These are phyloP conservation scores for Salpingus planirostris DNA, from an alignment of 2,888 invertebrate species.

Conservation along the genomic window DNA sequence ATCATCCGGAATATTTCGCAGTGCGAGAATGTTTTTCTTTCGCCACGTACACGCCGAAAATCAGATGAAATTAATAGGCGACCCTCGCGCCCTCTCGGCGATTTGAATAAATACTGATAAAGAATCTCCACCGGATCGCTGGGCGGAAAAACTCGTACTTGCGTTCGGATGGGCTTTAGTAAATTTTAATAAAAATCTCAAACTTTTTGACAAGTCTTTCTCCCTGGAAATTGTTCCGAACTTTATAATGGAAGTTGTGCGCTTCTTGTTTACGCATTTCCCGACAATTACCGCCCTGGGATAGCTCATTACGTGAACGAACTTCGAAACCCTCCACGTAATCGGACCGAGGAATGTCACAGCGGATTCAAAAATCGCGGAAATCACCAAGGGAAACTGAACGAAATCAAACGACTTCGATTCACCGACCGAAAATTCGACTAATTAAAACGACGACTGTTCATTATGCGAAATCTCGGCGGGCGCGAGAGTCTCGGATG, in stretches of 20 bases:
- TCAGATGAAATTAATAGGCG: conserved; percentile 9
- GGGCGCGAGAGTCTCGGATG: conserved; percentile 14
- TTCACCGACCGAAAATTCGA: conserved; percentile 8
- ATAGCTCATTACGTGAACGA: conserved; percentile 14
- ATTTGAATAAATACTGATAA: conserved; percentile 1
- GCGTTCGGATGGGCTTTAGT: conserved; percentile 11
- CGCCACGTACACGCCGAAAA: conserved; percentile 3
- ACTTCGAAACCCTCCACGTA: too few relatives aligned
- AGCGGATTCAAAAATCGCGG: too few relatives aligned
- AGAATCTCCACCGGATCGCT: background rate
- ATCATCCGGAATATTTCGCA: conserved; percentile 18
- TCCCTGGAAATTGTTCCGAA: conserved; percentile 15
- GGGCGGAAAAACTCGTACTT: too few relatives aligned
- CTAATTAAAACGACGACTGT: conserved; percentile 10
- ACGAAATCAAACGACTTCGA: too few relatives aligned
- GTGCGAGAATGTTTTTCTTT: conserved; percentile 4
- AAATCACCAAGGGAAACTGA: too few relatives aligned
- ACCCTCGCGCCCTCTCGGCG: background rate
- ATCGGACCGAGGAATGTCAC: too few relatives aligned
- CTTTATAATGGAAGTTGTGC: conserved; percentile 17
- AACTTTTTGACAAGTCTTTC: conserved; percentile 12
- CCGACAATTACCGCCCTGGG: conserved; percentile 17
- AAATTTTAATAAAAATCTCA: conserved; percentile 17
- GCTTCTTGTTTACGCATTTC: conserved; percentile 18
- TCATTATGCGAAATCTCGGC: conserved; percentile 4